Base-by-base conservation (phyloP, 2,113 vertebrate genomes). In the Macquaria australasica region DNA sequence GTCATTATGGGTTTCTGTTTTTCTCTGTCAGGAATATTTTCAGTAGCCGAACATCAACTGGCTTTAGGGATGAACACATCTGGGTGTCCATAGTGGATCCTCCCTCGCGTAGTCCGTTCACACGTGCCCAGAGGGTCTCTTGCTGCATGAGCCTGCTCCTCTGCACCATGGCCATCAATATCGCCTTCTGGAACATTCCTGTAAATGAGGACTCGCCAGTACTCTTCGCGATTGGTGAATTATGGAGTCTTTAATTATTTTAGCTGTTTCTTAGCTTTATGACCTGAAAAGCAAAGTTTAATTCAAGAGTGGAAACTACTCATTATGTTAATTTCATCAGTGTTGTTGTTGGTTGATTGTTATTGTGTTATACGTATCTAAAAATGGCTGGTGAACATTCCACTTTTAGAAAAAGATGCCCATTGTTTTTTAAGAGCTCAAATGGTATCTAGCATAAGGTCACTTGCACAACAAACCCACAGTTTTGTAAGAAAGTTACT, bases 141-240 rank as follows among this genome's bases (percentile, higher is more conserved):
- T 97, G 96, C 90, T 97, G 96, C 90, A 96, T 96, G 95, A 92
- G 92, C 63, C 94, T 97, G 63, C 95, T 97, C 53, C 96, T 97
- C 84, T 96, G 96, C 86, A 96, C 96, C 85, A 97, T 97, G 96
- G 95, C 95, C 83, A 96, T 96, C 70, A 96, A 96, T 77, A 97
- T 97, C n/a, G 96, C 96, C 84, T 97, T 97, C 89, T 97, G 96
- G 96, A 96, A 96, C 84, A 73, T 96, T 51, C 94, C 95, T 5
- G 37, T 84, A 7, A 77, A 95, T 62, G 11, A 37, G 14, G 28
- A 75, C 12, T 95, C 96, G 6, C 89, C 94, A 15, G 91, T 95
- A 5, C 53, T 97, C 74, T 77, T 97, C 50, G 79, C 89, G 5
- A 15, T 96, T 3, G 96, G 96, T 96, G 77, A 91, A 88, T 67